Evolutionary conservation across 2,888 invertebrate species (phyloP).

Genomic region (Brachycybe producta): DNA sequence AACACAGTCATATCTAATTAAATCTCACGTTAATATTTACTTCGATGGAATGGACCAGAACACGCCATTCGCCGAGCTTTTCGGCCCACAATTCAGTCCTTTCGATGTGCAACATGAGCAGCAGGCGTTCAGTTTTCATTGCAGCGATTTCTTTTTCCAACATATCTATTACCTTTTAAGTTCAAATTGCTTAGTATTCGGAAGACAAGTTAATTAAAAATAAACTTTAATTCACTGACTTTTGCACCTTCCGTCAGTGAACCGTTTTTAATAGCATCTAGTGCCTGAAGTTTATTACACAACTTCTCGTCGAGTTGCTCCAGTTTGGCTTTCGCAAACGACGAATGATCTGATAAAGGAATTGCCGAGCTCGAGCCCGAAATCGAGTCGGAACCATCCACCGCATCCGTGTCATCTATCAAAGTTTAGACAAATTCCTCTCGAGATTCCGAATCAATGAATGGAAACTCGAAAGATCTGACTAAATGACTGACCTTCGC

Average conservation of each 20-base stretch:
- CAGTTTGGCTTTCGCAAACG: slow-evolving; percentile 64
- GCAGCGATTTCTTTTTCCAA: slow-evolving; percentile 72
- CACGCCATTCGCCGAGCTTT: slow-evolving; percentile 75
- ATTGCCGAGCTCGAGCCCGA: background rate
- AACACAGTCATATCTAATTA: slow-evolving; percentile 9
- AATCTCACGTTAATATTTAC: slow-evolving; percentile 36
- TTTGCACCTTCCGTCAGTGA: slow-evolving; percentile 59
- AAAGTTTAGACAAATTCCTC: slow-evolving; percentile 16
- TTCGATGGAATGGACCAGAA: slow-evolving; percentile 69
- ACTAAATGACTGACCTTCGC: background rate
- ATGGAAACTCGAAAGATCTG: too few species aligned
- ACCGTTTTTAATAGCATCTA: slow-evolving; percentile 67
- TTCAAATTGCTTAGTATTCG: slow-evolving; percentile 23
- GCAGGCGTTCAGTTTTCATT: slow-evolving; percentile 62
- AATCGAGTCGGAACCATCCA: background rate
- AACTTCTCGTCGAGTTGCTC: slow-evolving; percentile 71
- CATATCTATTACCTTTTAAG: slow-evolving; percentile 57
- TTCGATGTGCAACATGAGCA: slow-evolving; percentile 68
- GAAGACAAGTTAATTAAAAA: slow-evolving; percentile 7
- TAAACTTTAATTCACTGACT: background rate
- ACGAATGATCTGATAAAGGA: slow-evolving; percentile 54
- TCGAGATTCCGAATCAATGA: too few species aligned
- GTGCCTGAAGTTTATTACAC: slow-evolving; percentile 68
- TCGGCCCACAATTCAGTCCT: slow-evolving; percentile 83
- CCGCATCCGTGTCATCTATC: slow-evolving; percentile 11